Evolutionary conservation across 2,797 vertebrate species (phyloP).

Genomic region (Falco naumanni): DNA sequence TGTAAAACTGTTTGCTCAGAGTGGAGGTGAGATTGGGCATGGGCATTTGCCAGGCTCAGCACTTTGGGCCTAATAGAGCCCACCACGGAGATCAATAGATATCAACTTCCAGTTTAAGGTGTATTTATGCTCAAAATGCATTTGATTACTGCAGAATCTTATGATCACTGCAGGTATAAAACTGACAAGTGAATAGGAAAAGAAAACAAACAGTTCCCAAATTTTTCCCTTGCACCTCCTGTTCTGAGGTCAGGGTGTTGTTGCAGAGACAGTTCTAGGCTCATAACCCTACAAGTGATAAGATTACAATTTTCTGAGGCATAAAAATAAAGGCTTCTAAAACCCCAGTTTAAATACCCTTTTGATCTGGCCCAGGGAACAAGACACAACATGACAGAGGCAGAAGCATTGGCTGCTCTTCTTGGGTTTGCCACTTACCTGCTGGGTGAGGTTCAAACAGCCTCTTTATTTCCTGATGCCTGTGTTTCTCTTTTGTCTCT

Average conservation of each 20-base stretch:
- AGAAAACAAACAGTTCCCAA: not conserved
- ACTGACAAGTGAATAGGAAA: not conserved
- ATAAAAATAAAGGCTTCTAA: not conserved
- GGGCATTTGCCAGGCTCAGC: too few species aligned
- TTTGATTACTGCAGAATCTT: not conserved
- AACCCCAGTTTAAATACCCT: not conserved
- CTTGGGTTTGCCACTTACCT: not conserved
- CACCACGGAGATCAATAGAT: not conserved
- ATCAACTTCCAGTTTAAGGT: not conserved
- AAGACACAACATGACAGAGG: rapidly evolving
- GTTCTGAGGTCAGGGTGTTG: rapidly evolving
- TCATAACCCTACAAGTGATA: not conserved
- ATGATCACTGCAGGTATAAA: not conserved
- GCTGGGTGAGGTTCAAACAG: not conserved
- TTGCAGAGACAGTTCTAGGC: not conserved
- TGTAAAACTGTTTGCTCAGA: not conserved
- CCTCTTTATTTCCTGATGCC: not conserved
- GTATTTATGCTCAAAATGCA: not conserved
- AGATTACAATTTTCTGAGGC: not conserved
- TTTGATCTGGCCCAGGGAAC: not conserved
- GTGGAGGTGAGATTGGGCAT: rapidly evolving
- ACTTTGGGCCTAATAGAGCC: not conserved
- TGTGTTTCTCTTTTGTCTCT: not conserved
- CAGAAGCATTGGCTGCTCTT: not conserved
- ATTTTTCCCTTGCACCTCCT: not conserved